phyloP scores from a whole-genome alignment of 2,888 invertebrate genomes.

The Romanomermis culicivorax region DNA sequence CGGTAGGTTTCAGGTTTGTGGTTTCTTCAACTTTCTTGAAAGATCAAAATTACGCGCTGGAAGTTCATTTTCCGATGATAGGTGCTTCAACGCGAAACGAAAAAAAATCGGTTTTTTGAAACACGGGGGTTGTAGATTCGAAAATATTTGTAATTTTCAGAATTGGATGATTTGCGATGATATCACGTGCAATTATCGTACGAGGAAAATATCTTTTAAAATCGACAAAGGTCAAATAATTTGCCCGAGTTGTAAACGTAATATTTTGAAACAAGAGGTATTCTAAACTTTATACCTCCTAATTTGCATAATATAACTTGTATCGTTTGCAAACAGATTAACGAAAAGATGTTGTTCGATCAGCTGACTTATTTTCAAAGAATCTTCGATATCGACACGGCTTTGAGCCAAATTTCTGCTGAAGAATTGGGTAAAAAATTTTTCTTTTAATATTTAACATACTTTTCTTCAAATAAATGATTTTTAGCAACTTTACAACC shows the following conservation, averaged over 20 bases:
- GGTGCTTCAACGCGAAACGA: too few relatives aligned
- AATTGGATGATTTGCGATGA: slow-evolving; percentile 4
- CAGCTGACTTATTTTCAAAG: slow-evolving; percentile 7
- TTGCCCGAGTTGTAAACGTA: background rate
- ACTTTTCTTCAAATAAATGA: background rate
- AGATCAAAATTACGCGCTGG: too few relatives aligned
- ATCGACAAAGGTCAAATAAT: background rate
- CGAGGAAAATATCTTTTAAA: background rate
- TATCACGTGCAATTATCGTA: background rate
- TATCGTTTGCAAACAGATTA: too few relatives aligned
- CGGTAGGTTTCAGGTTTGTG: background rate
- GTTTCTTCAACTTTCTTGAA: background rate
- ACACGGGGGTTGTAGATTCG: too few relatives aligned
- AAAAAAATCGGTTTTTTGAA: too few relatives aligned
- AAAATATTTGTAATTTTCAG: background rate
- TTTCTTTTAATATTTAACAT: background rate
- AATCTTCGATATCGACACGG: slow-evolving; percentile 1
- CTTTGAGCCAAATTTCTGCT: background rate
- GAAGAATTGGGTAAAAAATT: background rate
- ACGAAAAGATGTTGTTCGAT: slow-evolving; percentile 5
- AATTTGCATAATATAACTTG: too few relatives aligned
- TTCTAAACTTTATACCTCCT: background rate
- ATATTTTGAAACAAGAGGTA: background rate
- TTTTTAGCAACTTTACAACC: background rate
- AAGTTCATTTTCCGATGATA: too few relatives aligned